phyloP scores from a whole-genome alignment of 1,140 invertebrate species.

The Zaprionus tsacasi region DNA sequence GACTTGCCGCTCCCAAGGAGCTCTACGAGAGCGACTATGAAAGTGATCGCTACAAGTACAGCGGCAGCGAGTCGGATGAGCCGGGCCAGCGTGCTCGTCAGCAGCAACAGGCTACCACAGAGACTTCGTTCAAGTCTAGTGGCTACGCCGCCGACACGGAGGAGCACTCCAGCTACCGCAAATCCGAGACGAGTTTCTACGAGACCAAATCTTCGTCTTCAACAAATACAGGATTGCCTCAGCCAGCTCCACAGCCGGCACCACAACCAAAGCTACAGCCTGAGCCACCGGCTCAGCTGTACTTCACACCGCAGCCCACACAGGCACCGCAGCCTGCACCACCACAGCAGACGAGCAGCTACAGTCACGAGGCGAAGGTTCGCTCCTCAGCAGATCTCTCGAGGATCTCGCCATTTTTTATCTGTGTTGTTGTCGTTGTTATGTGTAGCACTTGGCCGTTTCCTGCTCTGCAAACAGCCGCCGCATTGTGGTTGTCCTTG shows the following conservation, averaged over 20 bases:
- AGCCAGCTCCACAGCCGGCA: not conserved
- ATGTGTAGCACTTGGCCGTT: slow-evolving; percentile 57
- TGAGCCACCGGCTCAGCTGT: slow-evolving; percentile 59
- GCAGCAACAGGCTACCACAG: slow-evolving; percentile 84
- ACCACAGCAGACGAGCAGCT: slow-evolving; percentile 43
- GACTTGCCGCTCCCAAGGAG: slow-evolving; percentile 86
- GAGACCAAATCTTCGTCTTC: slow-evolving; percentile 62
- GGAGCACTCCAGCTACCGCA: slow-evolving; percentile 84
- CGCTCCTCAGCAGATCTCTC: slow-evolving; percentile 58
- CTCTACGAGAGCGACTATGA: slow-evolving; percentile 89
- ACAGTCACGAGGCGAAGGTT: slow-evolving; percentile 81
- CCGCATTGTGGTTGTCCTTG: slow-evolving; percentile 25
- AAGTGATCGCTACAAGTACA: slow-evolving; percentile 89
- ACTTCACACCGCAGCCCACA: slow-evolving; percentile 45
- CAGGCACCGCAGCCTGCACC: slow-evolving; percentile 16
- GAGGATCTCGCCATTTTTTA: slow-evolving; percentile 10
- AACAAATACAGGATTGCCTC: slow-evolving; percentile 5
- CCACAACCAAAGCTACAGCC: slow-evolving; percentile 40
- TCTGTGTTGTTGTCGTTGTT: slow-evolving; percentile 66
- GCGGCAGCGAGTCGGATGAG: slow-evolving; percentile 88
- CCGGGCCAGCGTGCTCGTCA: slow-evolving; percentile 86
- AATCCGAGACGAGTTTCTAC: slow-evolving; percentile 72
- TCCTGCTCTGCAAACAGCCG: slow-evolving; percentile 8
- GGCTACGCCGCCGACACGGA: slow-evolving; percentile 91
- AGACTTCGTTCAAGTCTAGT: slow-evolving; percentile 84